Percentiles rank a stretch among this genome's conserved stretches.
Evolutionary conservation across 2,888 invertebrate genomes (phyloP).

Genomic region (Eupithecia dodoneata): DNA sequence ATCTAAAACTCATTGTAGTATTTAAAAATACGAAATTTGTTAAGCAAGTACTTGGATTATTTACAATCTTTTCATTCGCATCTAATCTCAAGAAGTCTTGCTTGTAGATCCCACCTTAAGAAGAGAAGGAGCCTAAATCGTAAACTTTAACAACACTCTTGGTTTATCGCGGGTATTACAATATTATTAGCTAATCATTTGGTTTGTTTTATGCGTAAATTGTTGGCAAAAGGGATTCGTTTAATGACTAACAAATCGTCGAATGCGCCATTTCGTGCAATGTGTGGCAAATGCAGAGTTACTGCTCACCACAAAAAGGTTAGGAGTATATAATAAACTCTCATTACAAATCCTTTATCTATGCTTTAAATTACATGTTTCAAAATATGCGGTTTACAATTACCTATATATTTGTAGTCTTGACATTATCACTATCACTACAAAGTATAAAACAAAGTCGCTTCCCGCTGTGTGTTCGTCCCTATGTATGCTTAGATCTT

Average conservation of each 20-base stretch:
- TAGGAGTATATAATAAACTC: not conserved
- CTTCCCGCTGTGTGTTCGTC: too few species aligned
- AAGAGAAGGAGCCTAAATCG: conserved; percentile 11
- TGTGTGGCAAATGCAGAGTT: not conserved
- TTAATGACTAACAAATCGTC: conserved; percentile 39
- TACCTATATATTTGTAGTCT: not conserved
- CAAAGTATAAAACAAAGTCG: too few species aligned
- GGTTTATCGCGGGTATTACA: conserved; percentile 28
- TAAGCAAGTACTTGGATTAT: not conserved
- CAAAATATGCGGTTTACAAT: not conserved
- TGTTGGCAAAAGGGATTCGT: conserved; percentile 17
- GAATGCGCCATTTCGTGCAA: conserved; percentile 11
- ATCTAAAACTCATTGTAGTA: too few species aligned
- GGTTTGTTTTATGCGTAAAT: conserved; percentile 10
- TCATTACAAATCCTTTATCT: not conserved
- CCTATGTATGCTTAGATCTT: too few species aligned
- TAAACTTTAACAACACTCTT: conserved; percentile 27
- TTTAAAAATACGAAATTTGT: not conserved
- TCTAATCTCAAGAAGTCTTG: not conserved
- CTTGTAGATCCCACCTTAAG: not conserved
- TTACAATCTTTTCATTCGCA: not conserved
- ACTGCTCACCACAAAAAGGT: not conserved
- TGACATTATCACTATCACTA: not conserved
- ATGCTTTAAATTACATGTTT: not conserved
- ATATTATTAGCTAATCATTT: conserved; percentile 30